phyloP scores from a whole-genome alignment of 2,888 invertebrate genomes.

The Petrolisthes manimaculis region DNA sequence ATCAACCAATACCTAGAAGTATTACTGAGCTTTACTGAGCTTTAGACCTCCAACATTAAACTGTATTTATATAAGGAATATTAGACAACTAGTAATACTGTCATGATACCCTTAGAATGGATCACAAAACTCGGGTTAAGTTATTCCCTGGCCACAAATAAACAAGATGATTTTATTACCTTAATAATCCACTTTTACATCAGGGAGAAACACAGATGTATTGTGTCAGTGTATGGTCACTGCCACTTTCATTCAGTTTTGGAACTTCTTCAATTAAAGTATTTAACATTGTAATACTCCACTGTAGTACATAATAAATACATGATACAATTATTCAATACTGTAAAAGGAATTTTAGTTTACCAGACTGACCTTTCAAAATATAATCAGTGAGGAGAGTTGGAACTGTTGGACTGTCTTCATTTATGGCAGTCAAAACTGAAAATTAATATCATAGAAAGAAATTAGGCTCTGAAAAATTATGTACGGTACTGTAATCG shows the following conservation, averaged over 20 bases:
- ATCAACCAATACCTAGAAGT: too few species aligned
- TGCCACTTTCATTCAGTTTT: slow-evolving; percentile 13
- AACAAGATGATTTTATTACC: slow-evolving; percentile 36
- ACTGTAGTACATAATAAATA: background rate
- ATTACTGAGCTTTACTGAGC: too few species aligned
- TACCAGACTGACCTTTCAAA: slow-evolving; percentile 76
- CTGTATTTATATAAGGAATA: too few species aligned
- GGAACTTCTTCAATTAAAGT: slow-evolving; percentile 17
- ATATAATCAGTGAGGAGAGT: slow-evolving; percentile 98
- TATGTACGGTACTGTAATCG: background rate
- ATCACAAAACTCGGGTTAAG: slow-evolving; percentile 43
- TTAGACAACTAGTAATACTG: slow-evolving; percentile 18
- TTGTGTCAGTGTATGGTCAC: slow-evolving; percentile 30
- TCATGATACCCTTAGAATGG: slow-evolving; percentile 22
- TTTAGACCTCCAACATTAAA: too few species aligned
- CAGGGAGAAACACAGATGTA: slow-evolving; percentile 40
- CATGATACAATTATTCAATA: background rate
- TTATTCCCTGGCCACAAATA: slow-evolving; percentile 48
- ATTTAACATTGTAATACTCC: background rate
- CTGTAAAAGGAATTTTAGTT: background rate
- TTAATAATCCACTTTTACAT: slow-evolving; percentile 43
- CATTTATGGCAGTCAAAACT: slow-evolving; percentile 99
- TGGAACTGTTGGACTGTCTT: slow-evolving; percentile 97
- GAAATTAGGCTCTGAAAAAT: slow-evolving; percentile 10
- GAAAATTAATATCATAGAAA: slow-evolving; percentile 66